These are phyloP conservation scores for Lycopodina hypogea DNA, from an alignment of 37 sponge, comb jelly and placozoan species.

Conservation along the genomic window DNA sequence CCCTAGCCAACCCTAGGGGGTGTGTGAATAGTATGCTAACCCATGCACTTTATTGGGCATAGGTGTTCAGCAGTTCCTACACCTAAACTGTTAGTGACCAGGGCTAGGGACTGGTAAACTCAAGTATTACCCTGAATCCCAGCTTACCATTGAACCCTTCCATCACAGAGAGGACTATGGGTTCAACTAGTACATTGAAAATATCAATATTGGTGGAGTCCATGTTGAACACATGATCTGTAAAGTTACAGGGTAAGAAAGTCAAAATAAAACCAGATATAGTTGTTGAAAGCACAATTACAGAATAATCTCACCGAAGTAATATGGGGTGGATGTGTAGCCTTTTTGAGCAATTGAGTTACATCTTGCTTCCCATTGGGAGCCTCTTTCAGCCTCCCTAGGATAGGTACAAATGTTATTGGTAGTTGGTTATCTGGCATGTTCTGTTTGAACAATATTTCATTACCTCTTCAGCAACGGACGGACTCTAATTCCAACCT, in stretches of 20 bases:
- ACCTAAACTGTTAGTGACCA: no score
- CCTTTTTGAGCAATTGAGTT: background rate
- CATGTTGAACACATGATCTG: constrained; percentile 65
- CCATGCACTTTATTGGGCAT: no score
- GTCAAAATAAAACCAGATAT: background rate
- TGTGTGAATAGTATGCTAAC: no score
- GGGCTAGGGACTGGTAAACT: no score
- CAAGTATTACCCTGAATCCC: no score
- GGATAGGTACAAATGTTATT: background rate
- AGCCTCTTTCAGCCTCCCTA: background rate
- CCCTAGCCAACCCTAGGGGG: no score
- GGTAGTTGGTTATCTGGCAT: background rate
- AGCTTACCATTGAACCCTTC: constrained; percentile 90
- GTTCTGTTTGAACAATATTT: background rate
- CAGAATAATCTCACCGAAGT: constrained; percentile 1
- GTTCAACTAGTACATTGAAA: constrained; percentile 46
- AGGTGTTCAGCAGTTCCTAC: no score
- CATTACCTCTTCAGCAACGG: constrained; percentile 39
- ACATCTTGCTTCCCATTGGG: background rate
- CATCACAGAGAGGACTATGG: constrained; percentile 68
- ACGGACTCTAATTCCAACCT: constrained; percentile 61
- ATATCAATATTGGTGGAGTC: constrained; percentile 20
- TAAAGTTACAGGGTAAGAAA: background rate
- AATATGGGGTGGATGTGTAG: background rate
- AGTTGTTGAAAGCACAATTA: background rate